phyloP scores from a whole-genome alignment of 2,113 vertebrate genomes.

The Pseudorectes ferrugineus region DNA sequence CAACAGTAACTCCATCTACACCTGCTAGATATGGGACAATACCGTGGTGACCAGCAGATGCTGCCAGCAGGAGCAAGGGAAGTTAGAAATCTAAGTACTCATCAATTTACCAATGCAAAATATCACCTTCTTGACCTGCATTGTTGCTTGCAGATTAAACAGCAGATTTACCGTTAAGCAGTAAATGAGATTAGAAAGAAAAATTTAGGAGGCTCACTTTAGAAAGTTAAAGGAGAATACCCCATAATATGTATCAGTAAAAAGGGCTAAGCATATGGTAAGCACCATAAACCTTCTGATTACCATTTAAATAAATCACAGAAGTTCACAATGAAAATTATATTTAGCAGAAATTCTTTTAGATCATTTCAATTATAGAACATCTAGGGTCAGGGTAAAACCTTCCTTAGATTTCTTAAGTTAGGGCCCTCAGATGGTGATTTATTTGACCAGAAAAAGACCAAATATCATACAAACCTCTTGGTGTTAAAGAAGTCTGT shows the following conservation, averaged over 20 bases:
- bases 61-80: background rate
- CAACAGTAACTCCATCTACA: constrained; percentile 36
- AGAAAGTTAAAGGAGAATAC: background rate
- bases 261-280: background rate
- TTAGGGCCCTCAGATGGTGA: background rate
- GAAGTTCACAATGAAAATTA: background rate
- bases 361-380: background rate
- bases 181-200: background rate
- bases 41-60: background rate
- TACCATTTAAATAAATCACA: background rate
- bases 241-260: background rate
- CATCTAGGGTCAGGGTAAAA: background rate
- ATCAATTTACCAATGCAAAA: background rate
- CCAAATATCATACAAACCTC: constrained; percentile 79
- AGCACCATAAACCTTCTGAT: background rate
- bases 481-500: constrained; percentile 88
- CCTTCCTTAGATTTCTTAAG: background rate
- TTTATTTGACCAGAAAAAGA: background rate
- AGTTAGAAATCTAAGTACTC: background rate
- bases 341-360: background rate
- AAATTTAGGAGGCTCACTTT: background rate
- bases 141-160: background rate
- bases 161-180: background rate
- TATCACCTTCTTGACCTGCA: background rate
- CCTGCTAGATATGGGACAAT: constrained; percentile 17